phyloP scores from a whole-genome alignment of 2,113 vertebrate species.

The Apistogramma diplotaenia region DNA sequence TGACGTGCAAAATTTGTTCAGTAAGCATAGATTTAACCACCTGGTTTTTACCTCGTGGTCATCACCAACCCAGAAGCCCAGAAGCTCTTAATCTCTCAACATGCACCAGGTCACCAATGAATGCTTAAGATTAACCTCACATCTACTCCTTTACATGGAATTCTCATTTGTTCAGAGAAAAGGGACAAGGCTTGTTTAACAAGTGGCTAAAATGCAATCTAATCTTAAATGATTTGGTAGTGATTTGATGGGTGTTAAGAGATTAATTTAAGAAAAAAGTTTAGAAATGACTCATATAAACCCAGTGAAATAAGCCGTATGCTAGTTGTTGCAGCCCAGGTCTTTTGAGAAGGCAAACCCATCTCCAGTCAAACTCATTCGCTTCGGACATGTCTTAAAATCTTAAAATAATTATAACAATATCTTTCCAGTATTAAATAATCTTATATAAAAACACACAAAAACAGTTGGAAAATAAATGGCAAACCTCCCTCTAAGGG shows the following conservation, averaged over 20 bases:
- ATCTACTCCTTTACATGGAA: background rate
- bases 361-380: conserved; percentile 46
- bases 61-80: background rate
- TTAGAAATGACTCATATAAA: background rate
- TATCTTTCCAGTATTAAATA: conserved; percentile 82
- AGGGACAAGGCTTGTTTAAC: background rate
- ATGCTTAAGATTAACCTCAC: background rate
- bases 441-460: conserved; percentile 79
- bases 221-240: background rate
- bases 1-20: background rate
- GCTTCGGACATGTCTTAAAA: conserved; percentile 54
- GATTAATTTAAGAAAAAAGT: background rate
- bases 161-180: background rate
- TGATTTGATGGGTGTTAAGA: background rate
- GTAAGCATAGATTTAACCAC: background rate
- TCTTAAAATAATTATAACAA: conserved; percentile 74
- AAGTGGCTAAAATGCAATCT: background rate
- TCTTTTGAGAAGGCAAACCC: conserved; percentile 26
- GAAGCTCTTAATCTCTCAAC: background rate
- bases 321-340: background rate
- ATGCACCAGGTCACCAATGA: background rate
- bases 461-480: conserved; percentile 67
- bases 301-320: background rate
- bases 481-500: conserved; percentile 31
- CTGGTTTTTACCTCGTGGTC: background rate